These are phyloP conservation scores for Melieria picta DNA, from an alignment of 2,888 invertebrate genomes.

Conservation along the genomic window DNA sequence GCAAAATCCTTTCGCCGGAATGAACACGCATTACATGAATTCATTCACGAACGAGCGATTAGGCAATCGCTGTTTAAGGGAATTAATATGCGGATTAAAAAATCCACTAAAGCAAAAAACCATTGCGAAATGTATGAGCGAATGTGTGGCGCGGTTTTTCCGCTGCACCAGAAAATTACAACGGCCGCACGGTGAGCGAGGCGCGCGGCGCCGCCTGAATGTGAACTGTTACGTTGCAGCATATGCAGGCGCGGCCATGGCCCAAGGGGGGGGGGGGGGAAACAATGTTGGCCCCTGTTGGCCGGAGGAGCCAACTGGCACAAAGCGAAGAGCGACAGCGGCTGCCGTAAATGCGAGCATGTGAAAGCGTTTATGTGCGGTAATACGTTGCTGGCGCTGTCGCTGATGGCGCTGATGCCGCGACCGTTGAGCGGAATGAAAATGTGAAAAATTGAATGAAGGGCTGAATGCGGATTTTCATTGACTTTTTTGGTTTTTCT, in stretches of 20 bases:
- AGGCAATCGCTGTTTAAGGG: slow-evolving; percentile 9
- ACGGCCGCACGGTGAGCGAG: too few species aligned
- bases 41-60: slow-evolving; percentile 3
- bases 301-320: neutral
- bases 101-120: too few species aligned
- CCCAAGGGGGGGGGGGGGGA: neutral
- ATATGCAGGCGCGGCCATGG: neutral
- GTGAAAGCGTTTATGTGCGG: too few species aligned
- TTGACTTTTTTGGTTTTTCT: too few species aligned
- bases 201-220: neutral
- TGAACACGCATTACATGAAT: neutral
- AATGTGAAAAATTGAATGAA: slow-evolving; percentile 6
- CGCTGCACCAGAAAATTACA: slow-evolving; percentile 3
- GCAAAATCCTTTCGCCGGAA: too few species aligned
- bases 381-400: too few species aligned
- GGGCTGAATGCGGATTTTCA: too few species aligned
- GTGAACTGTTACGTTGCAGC: neutral
- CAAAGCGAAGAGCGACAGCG: neutral
- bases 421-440: neutral
- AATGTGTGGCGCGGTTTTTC: neutral
- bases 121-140: neutral
- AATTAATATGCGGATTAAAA: slow-evolving; percentile 12
- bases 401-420: neutral
- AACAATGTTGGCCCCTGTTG: neutral
- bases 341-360: neutral